Conservation (phyloP, 2,113 vertebrate species). For the Leptobrachium ailaonicum region DNA sequence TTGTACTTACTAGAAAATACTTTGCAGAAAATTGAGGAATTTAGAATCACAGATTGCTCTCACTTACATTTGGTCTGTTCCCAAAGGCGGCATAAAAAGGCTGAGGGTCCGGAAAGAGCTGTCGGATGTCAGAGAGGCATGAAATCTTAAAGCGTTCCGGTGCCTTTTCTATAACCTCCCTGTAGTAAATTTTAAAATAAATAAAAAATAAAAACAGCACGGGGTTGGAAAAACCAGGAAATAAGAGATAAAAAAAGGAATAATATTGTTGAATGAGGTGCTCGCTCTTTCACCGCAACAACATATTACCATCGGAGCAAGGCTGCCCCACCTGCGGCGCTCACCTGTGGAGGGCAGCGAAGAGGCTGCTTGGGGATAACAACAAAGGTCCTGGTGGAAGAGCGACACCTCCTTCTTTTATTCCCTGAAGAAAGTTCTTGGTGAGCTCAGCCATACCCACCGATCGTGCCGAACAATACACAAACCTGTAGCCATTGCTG, state of each 20-base stretch:
- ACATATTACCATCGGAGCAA: not conserved
- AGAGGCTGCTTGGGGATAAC: conserved; percentile 90
- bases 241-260: too few relatives aligned
- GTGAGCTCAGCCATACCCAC: conserved; percentile 92
- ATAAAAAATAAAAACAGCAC: not conserved
- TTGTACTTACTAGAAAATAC: too few relatives aligned
- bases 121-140: conserved; percentile 85
- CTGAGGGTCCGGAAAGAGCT: conserved; percentile 72
- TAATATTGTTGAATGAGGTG: not conserved
- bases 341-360: conserved; percentile 92
- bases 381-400: conserved; percentile 89
- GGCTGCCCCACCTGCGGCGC: not conserved
- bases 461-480: conserved; percentile 92
- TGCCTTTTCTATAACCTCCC: conserved; percentile 93
- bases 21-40: too few relatives aligned
- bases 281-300: not conserved
- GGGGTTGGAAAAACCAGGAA: not conserved
- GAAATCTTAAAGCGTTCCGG: conserved; percentile 91
- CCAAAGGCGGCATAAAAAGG: conserved; percentile 93
- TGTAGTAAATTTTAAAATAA: conserved; percentile 50
- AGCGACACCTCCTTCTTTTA: conserved; percentile 81
- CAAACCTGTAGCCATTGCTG: conserved; percentile 95
- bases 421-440: conserved; percentile 86
- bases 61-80: conserved; percentile 83
- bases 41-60: too few relatives aligned